Evolutionary conservation across 2,113 vertebrate species (phyloP).

Genomic region (Saimiri boliviensis): DNA sequence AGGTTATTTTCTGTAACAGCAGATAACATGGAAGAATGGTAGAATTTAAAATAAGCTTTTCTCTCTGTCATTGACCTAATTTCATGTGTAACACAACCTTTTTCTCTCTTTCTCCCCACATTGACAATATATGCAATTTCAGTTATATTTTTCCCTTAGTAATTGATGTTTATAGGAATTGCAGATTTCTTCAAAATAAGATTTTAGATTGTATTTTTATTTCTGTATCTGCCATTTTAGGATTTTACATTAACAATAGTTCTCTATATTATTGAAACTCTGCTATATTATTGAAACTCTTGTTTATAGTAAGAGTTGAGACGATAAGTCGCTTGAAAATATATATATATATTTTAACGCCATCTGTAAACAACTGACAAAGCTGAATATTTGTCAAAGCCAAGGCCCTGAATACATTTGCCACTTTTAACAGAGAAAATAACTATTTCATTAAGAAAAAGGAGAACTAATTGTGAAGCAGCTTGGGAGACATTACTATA

Average conservation of each 20-base stretch:
- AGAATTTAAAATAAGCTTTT: background rate
- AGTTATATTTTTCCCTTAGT: background rate
- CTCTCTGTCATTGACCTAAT: background rate
- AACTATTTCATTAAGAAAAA: background rate
- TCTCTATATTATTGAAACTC: background rate
- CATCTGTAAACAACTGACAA: background rate
- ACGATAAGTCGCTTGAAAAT: background rate
- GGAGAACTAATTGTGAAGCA: background rate
- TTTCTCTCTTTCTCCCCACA: background rate
- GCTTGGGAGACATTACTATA: background rate
- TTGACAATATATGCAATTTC: background rate
- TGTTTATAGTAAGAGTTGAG: background rate
- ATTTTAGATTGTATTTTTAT: background rate
- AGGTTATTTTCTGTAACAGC: background rate
- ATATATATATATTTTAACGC: background rate
- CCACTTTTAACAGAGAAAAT: background rate
- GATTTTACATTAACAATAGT: background rate
- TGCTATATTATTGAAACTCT: background rate
- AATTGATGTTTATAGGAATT: background rate
- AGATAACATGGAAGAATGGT: accelerated
- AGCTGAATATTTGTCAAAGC: background rate
- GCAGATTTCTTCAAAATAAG: background rate
- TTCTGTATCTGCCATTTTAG: background rate
- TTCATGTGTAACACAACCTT: background rate
- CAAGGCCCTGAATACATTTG: background rate